Percentiles rank a stretch among this genome's conserved stretches.
Conservation (phyloP, 2,888 invertebrate genomes). For the Dyspetes luteomarginatus region DNA sequence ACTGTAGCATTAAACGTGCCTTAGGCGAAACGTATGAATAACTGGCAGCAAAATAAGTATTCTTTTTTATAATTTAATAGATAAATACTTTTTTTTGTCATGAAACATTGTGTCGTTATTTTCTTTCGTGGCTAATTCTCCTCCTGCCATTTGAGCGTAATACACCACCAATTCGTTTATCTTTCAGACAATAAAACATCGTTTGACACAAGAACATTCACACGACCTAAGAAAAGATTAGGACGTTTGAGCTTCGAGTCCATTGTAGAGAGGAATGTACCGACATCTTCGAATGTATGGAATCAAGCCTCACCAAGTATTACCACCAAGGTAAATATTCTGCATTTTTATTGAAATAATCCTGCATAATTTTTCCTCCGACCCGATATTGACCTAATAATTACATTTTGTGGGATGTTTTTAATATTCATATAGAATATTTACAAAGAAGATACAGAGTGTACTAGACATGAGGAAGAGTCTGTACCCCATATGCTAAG, state of each 20-base stretch:
- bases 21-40: neutral
- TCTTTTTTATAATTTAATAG: neutral
- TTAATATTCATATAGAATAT: neutral
- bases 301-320: slow-evolving; percentile 15
- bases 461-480: slow-evolving; percentile 54
- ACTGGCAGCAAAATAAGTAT: neutral
- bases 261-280: slow-evolving; percentile 70
- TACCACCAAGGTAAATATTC: slow-evolving; percentile 13
- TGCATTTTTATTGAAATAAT: neutral
- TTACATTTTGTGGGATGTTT: neutral
- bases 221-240: slow-evolving; percentile 87
- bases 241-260: slow-evolving; percentile 86
- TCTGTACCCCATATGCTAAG: slow-evolving; percentile 76
- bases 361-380: neutral
- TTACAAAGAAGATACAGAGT: slow-evolving; percentile 27
- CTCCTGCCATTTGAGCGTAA: too few relatives aligned
- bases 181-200: slow-evolving; percentile 72
- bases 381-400: neutral
- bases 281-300: slow-evolving; percentile 53
- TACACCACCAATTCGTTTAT: too few relatives aligned
- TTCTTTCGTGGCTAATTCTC: too few relatives aligned
- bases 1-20: neutral
- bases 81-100: neutral
- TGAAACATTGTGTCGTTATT: neutral
- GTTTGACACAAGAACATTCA: slow-evolving; percentile 89